Percentiles rank a stretch among this genome's conserved stretches.
Conservation (phyloP, 1,140 invertebrate species). For the Lucilia sericata region DNA sequence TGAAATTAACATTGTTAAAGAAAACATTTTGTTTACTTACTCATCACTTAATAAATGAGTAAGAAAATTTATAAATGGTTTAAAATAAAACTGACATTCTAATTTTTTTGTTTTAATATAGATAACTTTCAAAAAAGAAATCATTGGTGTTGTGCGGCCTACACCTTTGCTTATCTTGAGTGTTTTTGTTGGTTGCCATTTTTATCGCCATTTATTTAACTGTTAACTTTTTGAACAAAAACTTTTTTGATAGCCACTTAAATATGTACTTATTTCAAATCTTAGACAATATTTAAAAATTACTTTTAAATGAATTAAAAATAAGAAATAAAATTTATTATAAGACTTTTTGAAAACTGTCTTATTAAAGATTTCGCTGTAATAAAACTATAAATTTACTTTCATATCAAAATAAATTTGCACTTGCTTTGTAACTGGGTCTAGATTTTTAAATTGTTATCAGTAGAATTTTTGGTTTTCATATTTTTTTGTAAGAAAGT, state of each 20-base stretch:
- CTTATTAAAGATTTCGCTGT: background rate
- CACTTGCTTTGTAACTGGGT: too few species aligned
- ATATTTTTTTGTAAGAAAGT: too few species aligned
- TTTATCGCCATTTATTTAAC: background rate
- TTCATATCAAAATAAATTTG: too few species aligned
- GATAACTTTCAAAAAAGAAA: background rate
- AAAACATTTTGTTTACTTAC: too few species aligned
- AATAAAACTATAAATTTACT: too few species aligned
- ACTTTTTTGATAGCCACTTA: background rate
- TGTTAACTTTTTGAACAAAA: background rate
- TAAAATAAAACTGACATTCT: background rate
- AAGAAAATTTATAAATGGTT: slow-evolving; percentile 2
- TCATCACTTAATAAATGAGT: background rate
- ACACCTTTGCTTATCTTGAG: background rate
- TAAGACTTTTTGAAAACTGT: background rate
- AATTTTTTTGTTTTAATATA: background rate
- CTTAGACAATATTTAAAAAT: background rate
- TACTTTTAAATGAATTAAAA: background rate
- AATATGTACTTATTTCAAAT: background rate
- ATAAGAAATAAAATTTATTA: background rate
- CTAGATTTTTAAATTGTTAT: too few species aligned
- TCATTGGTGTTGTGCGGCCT: background rate
- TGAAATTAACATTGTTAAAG: background rate
- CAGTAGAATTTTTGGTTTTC: too few species aligned
- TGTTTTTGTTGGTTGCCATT: background rate